phyloP scores from a whole-genome alignment of 2,888 invertebrate species.

The Agonum fuliginosum region DNA sequence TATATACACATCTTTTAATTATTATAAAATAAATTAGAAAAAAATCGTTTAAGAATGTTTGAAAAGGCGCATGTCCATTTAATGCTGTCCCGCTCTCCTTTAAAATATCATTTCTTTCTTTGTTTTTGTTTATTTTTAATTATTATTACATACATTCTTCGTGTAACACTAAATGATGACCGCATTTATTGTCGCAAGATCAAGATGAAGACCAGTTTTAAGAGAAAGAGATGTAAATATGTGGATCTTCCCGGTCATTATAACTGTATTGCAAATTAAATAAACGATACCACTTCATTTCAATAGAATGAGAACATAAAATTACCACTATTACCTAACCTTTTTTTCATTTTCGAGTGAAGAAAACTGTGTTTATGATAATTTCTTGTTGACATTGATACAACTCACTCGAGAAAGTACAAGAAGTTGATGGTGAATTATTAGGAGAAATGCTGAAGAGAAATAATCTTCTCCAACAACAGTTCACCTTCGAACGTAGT shows the following conservation, averaged over 20 bases:
- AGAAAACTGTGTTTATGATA: conserved; percentile 20
- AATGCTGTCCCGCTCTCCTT: background rate
- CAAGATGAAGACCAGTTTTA: conserved; percentile 33
- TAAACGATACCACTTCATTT: background rate
- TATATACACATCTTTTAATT: background rate
- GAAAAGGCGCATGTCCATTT: background rate
- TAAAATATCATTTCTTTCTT: background rate
- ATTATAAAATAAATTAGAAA: background rate
- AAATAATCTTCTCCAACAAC: conserved; percentile 1
- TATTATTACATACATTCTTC: background rate
- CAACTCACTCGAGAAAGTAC: conserved; percentile 12
- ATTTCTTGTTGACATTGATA: conserved; percentile 12
- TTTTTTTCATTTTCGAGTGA: background rate
- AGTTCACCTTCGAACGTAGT: background rate
- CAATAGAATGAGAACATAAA: background rate
- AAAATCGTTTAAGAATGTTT: background rate
- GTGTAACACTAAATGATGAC: conserved; percentile 5
- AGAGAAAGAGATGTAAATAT: background rate
- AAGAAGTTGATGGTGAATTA: conserved; percentile 21
- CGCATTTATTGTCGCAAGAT: conserved; percentile 17
- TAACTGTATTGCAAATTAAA: conserved; percentile 35
- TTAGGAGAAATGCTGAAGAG: conserved; percentile 7
- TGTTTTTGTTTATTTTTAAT: background rate
- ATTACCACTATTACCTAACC: background rate
- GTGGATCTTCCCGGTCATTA: conserved; percentile 17